Evolutionary conservation across 2,888 invertebrate genomes (phyloP), one percentile per base, ranked within the genome.

Genomic region (Chaetogeoica ovagalla): DNA sequence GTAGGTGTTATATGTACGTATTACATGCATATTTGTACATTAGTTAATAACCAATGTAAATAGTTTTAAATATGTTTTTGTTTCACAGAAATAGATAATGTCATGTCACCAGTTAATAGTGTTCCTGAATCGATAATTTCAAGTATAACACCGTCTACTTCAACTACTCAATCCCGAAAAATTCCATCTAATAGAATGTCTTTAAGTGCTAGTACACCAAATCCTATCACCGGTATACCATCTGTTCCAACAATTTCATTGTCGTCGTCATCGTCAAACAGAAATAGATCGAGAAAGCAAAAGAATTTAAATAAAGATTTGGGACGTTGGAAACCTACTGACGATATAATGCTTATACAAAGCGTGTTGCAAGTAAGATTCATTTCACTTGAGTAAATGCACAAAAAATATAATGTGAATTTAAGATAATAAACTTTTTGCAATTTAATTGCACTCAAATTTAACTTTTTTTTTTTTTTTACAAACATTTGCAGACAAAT

Each of bases 321-420:
- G 68, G 97, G 97, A 0, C 89, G 96, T 77, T 99, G 98, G 98
- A 97, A 98, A 86, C 97, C 98, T 1, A 93, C 94, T 37, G 99
- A 99, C 88, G 99, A 99, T 88, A 88, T 98, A 48, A 94, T 95
- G 0, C 88, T 99, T 1, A 95, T 99, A 82, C 91, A 95, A 83
- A 97, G 96, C 82, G 95, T 98, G 6, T 94, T 96, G 85, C 98
- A 96, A 88, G 92, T 92, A 83, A 82, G 19, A 48, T 62, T 39
- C 19, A n/a, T 23, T 79, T 55, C 21, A 60, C 6, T 39, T 19
- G 0, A 57, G 37, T 48, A 52, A n/a, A 68, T 17, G 23, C 43
- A 23, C 43, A 23, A 21, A 5, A 60, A 11, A 48, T 19, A 43
- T 19, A 1, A n/a, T n/a, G n/a, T 60, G 7, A 2, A 48, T 66